Percentiles rank a stretch among this genome's conserved stretches.
Evolutionary conservation across 2,888 invertebrate species (phyloP).

Genomic region (Drosophila niveifrons): DNA sequence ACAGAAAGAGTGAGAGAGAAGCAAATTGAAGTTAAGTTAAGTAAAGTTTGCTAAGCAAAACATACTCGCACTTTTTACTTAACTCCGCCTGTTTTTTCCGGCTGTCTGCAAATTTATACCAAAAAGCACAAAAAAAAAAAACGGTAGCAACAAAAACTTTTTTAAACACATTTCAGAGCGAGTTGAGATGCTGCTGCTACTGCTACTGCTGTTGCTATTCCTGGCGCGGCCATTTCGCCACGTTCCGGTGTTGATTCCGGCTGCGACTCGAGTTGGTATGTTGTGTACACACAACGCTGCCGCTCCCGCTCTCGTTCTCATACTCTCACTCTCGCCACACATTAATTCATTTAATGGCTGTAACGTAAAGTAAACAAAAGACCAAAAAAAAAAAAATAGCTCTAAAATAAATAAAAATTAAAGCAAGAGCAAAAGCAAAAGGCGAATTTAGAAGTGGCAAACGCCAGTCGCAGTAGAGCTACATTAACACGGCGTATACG

Average conservation of each 20-base stretch:
- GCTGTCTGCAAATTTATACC: constrained; percentile 57
- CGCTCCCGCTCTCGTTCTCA: not conserved
- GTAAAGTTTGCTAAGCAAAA: constrained; percentile 51
- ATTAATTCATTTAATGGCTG: constrained; percentile 75
- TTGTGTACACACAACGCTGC: constrained; percentile 12
- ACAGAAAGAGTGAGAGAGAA: constrained; percentile 2
- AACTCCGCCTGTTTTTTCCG: constrained; percentile 45
- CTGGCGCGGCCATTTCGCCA: constrained; percentile 33
- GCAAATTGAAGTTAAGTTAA: constrained; percentile 50
- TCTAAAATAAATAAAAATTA: constrained; percentile 59
- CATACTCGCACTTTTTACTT: constrained; percentile 38
- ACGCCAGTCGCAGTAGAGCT: not conserved
- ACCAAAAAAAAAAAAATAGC: constrained; percentile 34
- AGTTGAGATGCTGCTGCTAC: constrained; percentile 22
- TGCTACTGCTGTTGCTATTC: constrained; percentile 15
- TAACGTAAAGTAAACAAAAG: constrained; percentile 50
- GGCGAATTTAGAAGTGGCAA: too few species aligned
- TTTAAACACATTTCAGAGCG: constrained; percentile 30
- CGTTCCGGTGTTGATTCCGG: constrained; percentile 36
- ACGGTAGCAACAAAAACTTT: constrained; percentile 38
- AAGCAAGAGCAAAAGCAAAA: constrained; percentile 52
- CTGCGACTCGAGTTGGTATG: constrained; percentile 14
- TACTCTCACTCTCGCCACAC: constrained; percentile 23
- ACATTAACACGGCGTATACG: constrained; percentile 25
- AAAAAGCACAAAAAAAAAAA: constrained; percentile 49